These are phyloP conservation scores for Campoletis sonorensis DNA, from an alignment of 1,140 invertebrate species.

Conservation along the genomic window DNA sequence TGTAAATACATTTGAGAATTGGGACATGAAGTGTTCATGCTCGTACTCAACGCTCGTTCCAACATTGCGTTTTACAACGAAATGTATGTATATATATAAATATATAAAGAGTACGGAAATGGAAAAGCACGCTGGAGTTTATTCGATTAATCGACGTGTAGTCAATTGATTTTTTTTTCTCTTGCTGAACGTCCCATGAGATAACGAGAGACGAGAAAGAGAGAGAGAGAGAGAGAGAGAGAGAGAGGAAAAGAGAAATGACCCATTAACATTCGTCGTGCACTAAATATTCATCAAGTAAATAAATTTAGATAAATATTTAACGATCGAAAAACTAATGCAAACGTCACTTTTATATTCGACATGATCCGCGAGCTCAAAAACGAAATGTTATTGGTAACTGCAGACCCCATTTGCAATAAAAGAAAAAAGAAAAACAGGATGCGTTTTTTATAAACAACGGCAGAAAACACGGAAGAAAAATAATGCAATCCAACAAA, in stretches of 20 bases:
- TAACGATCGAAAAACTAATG: too few species aligned
- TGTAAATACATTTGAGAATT: slow-evolving; percentile 6
- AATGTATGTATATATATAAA: not conserved
- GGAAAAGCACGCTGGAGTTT: not conserved
- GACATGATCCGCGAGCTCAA: too few species aligned
- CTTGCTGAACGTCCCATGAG: not conserved
- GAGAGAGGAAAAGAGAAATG: not conserved
- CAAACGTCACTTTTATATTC: too few species aligned
- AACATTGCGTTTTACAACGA: not conserved
- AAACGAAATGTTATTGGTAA: too few species aligned
- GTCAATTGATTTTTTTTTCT: slow-evolving; percentile 3
- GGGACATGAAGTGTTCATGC: not conserved
- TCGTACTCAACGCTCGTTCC: not conserved
- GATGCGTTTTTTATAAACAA: too few species aligned
- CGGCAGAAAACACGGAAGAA: too few species aligned
- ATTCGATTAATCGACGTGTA: slow-evolving; percentile 9
- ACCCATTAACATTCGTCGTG: not conserved
- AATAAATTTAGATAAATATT: too few species aligned
- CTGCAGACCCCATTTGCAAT: too few species aligned
- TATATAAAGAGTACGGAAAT: not conserved
- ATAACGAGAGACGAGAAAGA: not conserved
- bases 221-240: not conserved
- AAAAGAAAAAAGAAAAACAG: too few species aligned
- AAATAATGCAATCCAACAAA: too few species aligned
- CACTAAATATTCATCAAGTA: too few species aligned